phyloP scores from a whole-genome alignment of 2,797 vertebrate genomes.

The Catostomus latipinnis region DNA sequence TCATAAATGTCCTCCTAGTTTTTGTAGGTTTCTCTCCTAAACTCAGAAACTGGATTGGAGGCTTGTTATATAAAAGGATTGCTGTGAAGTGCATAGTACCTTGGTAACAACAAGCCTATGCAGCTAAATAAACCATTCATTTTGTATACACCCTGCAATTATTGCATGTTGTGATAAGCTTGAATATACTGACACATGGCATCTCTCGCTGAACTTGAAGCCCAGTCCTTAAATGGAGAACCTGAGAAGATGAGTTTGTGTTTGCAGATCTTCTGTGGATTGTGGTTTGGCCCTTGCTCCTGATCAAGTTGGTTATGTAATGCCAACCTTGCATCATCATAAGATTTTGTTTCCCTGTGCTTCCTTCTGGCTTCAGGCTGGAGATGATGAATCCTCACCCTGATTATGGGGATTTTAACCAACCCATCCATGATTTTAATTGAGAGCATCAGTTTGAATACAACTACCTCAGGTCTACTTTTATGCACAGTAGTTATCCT shows the following conservation, averaged over 20 bases:
- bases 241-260: neutral
- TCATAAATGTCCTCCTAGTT: neutral
- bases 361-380: conserved; percentile 65
- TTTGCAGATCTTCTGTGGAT: conserved; percentile 14
- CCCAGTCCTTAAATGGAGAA: neutral
- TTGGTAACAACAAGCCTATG: neutral
- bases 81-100: neutral
- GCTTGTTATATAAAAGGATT: neutral
- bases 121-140: neutral
- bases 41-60: neutral
- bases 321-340: conserved; percentile 64
- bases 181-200: neutral
- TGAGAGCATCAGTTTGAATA: neutral
- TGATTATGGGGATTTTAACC: conserved; percentile 58
- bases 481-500: neutral
- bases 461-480: neutral
- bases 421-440: neutral
- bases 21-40: neutral
- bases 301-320: conserved; percentile 61
- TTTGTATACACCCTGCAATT: conserved; percentile 23
- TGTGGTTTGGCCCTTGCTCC: conserved; percentile 51
- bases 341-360: conserved; percentile 67
- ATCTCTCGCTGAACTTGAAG: neutral
- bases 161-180: conserved; percentile 3
- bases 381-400: conserved; percentile 53